These are phyloP conservation scores for Eulemur coronatus DNA, from an alignment of 2,797 vertebrate genomes.

Conservation along the genomic window DNA sequence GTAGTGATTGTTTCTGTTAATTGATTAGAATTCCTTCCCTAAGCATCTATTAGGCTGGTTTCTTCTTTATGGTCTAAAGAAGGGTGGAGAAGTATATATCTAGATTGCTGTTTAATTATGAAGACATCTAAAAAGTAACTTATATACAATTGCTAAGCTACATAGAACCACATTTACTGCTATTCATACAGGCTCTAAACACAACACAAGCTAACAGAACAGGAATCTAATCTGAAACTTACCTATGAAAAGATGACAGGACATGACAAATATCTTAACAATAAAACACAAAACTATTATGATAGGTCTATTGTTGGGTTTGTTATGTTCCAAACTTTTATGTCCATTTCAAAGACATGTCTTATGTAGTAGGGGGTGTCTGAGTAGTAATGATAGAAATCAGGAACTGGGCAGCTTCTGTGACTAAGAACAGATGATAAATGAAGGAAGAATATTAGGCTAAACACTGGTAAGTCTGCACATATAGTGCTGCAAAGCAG, in stretches of 20 bases:
- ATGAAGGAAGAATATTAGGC: not conserved
- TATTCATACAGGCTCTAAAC: conserved; percentile 32
- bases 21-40: not conserved
- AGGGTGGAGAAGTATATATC: not conserved
- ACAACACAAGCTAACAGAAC: conserved; percentile 61
- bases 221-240: conserved; percentile 68
- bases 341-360: conserved; percentile 41
- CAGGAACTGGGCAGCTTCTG: conserved; percentile 9
- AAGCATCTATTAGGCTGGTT: conserved; percentile 6
- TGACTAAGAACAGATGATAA: conserved; percentile 38
- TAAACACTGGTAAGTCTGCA: conserved; percentile 9
- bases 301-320: conserved; percentile 28
- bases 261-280: conserved; percentile 73
- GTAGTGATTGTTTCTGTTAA: not conserved
- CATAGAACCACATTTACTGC: not conserved
- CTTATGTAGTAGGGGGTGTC: not conserved
- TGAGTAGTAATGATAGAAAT: not conserved
- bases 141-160: conserved; percentile 40
- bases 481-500: not conserved
- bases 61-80: conserved; percentile 19
- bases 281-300: conserved; percentile 66
- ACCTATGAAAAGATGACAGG: conserved; percentile 74
- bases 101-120: conserved; percentile 27
- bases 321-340: conserved; percentile 29
- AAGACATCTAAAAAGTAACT: conserved; percentile 13